phyloP scores from a whole-genome alignment of 2,888 invertebrate genomes.

The Cosmia pyralina region DNA sequence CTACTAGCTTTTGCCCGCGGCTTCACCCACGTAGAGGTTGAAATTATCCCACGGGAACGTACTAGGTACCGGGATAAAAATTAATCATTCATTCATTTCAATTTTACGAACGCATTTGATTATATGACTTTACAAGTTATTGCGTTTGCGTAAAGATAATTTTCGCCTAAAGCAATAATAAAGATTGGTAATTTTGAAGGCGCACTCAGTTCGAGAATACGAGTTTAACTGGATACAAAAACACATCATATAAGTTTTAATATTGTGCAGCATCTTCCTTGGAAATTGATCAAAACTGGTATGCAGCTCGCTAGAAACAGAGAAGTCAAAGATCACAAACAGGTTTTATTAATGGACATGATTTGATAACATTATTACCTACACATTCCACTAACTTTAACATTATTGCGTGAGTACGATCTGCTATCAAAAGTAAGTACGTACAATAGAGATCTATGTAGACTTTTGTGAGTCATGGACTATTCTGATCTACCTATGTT shows the following conservation, averaged over 20 bases:
- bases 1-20: no score
- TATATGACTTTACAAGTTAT: no score
- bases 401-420: conserved; percentile 10
- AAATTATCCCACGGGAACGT: no score
- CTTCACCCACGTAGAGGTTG: no score
- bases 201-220: no score
- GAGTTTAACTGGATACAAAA: not conserved
- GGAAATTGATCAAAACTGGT: conserved; percentile 4
- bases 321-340: conserved; percentile 8
- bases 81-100: no score
- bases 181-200: no score
- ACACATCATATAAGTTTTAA: not conserved
- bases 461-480: conserved; percentile 31
- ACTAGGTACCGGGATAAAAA: no score
- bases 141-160: not conserved
- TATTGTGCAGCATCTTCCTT: not conserved
- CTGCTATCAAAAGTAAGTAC: conserved; percentile 6
- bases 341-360: conserved; percentile 23
- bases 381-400: conserved; percentile 11
- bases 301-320: not conserved
- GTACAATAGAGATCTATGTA: conserved; percentile 13
- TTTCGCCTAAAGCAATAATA: no score
- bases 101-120: no score
- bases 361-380: conserved; percentile 34
- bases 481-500: conserved; percentile 35